Evolutionary conservation across 2,888 invertebrate genomes (phyloP).

Genomic region (Amorpha juglandis): DNA sequence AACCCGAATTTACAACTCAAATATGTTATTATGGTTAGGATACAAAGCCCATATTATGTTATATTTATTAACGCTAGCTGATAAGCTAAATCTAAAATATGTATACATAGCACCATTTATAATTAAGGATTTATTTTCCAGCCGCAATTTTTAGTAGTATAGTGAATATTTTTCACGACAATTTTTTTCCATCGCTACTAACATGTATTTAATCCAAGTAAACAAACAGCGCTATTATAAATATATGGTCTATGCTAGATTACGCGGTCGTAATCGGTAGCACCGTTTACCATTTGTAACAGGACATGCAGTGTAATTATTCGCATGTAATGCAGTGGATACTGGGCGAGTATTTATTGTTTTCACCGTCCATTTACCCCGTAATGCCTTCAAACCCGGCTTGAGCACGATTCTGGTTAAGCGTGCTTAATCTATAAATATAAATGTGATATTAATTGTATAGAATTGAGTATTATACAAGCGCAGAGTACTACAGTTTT

Average conservation of each 20-base stretch:
- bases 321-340: neutral
- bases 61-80: conserved; percentile 9
- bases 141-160: neutral
- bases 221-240: neutral
- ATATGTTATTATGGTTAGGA: neutral
- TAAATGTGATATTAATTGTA: neutral
- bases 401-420: conserved; percentile 10
- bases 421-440: conserved; percentile 20
- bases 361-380: conserved; percentile 5
- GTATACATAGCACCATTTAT: conserved; percentile 21
- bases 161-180: neutral
- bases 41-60: neutral
- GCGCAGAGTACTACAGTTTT: neutral
- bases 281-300: neutral
- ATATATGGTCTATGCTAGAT: neutral
- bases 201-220: neutral
- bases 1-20: neutral
- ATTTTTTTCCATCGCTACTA: neutral
- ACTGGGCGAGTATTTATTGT: neutral
- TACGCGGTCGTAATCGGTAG: neutral
- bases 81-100: conserved; percentile 21
- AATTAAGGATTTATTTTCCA: conserved; percentile 10
- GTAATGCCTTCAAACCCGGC: conserved; percentile 14
- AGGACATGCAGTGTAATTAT: neutral
- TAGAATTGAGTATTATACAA: neutral